Evolutionary conservation across 1,140 invertebrate genomes (phyloP), one percentile per base, ranked within the genome.

Genomic region (Lucilia sericata): DNA sequence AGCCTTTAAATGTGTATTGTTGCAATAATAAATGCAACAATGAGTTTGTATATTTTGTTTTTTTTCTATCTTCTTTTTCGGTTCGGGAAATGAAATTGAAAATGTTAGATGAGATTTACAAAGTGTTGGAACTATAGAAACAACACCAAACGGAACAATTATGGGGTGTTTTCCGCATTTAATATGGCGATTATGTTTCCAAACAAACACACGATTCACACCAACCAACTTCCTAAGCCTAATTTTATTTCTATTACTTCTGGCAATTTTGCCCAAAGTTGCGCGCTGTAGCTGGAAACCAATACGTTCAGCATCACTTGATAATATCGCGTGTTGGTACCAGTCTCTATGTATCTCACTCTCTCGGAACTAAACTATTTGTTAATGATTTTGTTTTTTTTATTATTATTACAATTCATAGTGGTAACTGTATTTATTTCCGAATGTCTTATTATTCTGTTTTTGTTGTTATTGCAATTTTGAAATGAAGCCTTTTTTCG

Each of bases 131-230:
- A 60, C 14, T 42, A 76, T 2, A 78, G 36, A 78, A n/a, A 42
- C 34, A 78, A 78, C 30, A 42, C 7, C 49, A 80, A 80, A 80
- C 76, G 76, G 76, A 80, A 80, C 76, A 80, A 80, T 80, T 80
- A 80, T 80, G 42, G 42, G 76, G 42, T 49, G 76, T 49, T 80
- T 80, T 80, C 76, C 76, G 76, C 76, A 80, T 80, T 80, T 21
- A 49, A 80, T 80, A 9, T 21, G 9, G 65, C 19, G 5, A 25
- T 21, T 70, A 21, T 70, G 21, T 60, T 60, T 60, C 55, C 55
- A 60, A 60, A 17, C 13, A 60, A 60, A 60, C 55, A 60, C 14
- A 14, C 5, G 17, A 60, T 17, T 7, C 55, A 60, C 5, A 60
- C 14, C 13, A 12, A 70, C n/a, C 9, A 70, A 70, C 65, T 70